Base-by-base conservation (phyloP, 2,888 invertebrate genomes). In the Sialis fuliginosa region DNA sequence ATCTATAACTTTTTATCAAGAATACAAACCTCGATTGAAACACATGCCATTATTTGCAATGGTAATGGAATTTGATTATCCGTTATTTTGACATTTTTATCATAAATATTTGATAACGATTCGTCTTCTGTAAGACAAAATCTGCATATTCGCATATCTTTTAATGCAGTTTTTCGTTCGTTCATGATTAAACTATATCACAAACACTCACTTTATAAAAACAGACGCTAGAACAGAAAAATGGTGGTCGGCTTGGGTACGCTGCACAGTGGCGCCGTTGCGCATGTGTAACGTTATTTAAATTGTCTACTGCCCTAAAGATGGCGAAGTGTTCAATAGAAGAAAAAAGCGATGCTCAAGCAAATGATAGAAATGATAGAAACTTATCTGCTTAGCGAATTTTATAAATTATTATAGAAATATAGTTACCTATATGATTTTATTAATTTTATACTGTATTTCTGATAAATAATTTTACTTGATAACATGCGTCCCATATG, bases 31-130 rank as follows among this genome's bases (percentile, higher is more conserved):
- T 86, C 85, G 54, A 85, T 75, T 49, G 81, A 75, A 52, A 81
- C 72, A 60, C 81, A 80, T 46, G 83, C 79, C 75, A 85, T 77
- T 57, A 85, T 79, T 69, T 85, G 84, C 55, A 84, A 63, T 47
- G 79, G 71, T 55, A 85, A 68, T 54, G 80, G 76, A 54, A 79
- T 74, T 49, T 71, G 66, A 57, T 74, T 73, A 62, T 76, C 79
- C 56, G 68, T 65, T 51, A 64, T 60, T 52, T 69, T 64, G 53
- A 65, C 58, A 57, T 71, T 70, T 56, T 69, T 71, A 54, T 77
- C 74, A 62, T 79, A 82, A 59, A 86, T 77, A 62, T 72, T 79
- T 52, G 68, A 70, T 51, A 85, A 64, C 48, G 76, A 70, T 51
- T 69, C 72, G 54, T 75, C 72, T 59, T 77, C 75, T 50, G 72